Base-by-base conservation (phyloP, 2,888 invertebrate species). In the Mellilla xanthometata region DNA sequence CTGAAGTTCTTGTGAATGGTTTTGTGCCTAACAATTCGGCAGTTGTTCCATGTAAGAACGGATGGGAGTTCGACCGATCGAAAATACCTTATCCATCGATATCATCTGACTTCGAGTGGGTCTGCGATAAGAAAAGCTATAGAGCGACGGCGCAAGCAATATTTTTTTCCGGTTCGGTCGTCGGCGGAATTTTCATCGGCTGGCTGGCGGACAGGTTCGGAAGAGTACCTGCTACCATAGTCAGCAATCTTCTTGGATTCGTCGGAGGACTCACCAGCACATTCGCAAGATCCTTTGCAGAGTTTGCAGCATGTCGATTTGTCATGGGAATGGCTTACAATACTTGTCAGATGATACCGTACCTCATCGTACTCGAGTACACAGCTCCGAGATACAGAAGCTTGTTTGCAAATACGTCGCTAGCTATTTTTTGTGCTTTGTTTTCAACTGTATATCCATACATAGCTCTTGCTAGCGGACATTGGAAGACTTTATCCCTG, bases 61-160 rank as follows among this genome's bases (percentile, higher is more conserved):
- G 81, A 42, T 81, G 81, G 81, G 80, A 81, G 43, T 81, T 76
- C 24, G 71, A 80, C 43, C 66, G 64, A 56, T 67, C 67, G 9
- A 79, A 81, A 40, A 76, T 81, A 56, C 80, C 81, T 1, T 81
- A 81, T 44, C 65, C 74, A n/a, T 81, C 81, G 0, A 73, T 79
- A 52, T 68, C 77, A 4, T 80, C 72, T 36, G 78, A 80, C 12
- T 43, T 73, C 26, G 77, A 62, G 49, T 81, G 81, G 81, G 80
- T 81, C 1, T 81, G 81, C 26, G 73, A 75, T 6, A 79, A 65
- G 36, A 65, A 64, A 23, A 80, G 75, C 48, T 76, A 80, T 40
- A 79, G 79, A 60, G 79, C 81, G 0, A 64, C 71, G 6, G 80
- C 81, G 2, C 81, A 81, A 57, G 59, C 77, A 1, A 58, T 80